Evolutionary conservation across 2,888 invertebrate genomes (phyloP).

Genomic region (Pseudococcus longispinus): DNA sequence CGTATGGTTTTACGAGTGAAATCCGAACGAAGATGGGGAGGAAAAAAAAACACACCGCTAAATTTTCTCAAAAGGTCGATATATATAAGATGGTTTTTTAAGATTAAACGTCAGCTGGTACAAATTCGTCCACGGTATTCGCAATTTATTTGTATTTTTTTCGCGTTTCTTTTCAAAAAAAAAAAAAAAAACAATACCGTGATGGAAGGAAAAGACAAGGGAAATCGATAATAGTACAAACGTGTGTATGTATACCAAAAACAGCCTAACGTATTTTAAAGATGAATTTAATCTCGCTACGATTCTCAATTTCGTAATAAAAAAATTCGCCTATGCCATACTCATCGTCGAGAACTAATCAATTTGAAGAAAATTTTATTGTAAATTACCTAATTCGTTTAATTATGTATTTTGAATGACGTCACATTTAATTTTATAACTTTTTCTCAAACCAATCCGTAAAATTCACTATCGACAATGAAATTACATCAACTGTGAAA

Average conservation of each 20-base stretch:
- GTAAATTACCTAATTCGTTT: not conserved
- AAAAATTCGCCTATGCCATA: not conserved
- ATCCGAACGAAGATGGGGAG: not conserved
- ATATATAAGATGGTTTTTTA: slow-evolving; percentile 31
- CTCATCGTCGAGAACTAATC: not conserved
- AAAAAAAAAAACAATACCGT: not conserved
- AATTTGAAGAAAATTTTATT: not conserved
- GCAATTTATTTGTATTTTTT: slow-evolving; percentile 34
- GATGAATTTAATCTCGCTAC: not conserved
- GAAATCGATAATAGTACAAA: not conserved
- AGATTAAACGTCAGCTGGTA: slow-evolving; percentile 43
- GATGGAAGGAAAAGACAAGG: not conserved
- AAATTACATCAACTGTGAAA: not conserved
- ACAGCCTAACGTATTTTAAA: not conserved
- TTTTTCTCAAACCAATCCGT: not conserved
- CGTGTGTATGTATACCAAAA: not conserved
- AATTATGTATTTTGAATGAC: not conserved
- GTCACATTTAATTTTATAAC: not conserved
- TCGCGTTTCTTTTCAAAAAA: not conserved
- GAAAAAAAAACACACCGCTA: not conserved
- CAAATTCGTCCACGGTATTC: slow-evolving; percentile 33
- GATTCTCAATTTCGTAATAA: not conserved
- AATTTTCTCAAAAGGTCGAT: slow-evolving; percentile 12
- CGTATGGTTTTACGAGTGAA: slow-evolving; percentile 21
- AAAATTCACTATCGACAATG: not conserved